A percentile compares a stretch with the other conserved stretches of the same genome.
Evolutionary conservation across 2,113 vertebrate genomes (phyloP).

Genomic region (Oncorhynchus tshawytscha): DNA sequence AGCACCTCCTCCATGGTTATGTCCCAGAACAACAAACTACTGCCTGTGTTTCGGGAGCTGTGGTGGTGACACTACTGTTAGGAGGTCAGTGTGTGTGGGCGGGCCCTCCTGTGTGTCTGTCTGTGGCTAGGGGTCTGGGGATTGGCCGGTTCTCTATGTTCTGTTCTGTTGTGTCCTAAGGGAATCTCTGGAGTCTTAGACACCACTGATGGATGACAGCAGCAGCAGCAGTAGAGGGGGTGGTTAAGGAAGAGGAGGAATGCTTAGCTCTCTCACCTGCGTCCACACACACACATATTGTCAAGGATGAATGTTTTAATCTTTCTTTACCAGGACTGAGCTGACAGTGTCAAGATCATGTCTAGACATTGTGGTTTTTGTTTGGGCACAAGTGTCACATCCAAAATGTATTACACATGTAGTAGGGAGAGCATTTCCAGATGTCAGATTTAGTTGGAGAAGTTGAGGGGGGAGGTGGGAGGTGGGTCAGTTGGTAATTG

Average conservation of each 20-base stretch:
- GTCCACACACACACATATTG: neutral
- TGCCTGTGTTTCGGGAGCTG: constrained; percentile 50
- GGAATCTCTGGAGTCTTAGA: neutral
- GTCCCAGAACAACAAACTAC: constrained; percentile 48
- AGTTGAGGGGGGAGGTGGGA: neutral
- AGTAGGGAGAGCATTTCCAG: neutral
- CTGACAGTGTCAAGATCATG: too few relatives aligned
- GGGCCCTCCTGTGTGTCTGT: neutral
- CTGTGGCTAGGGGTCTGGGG: constrained; percentile 25
- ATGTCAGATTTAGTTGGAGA: constrained; percentile 13
- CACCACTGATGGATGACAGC: neutral
- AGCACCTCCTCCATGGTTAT: constrained; percentile 57
- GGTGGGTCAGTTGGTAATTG: constrained; percentile 5
- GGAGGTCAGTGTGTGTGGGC: constrained; percentile 16
- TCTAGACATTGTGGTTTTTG: too few relatives aligned
- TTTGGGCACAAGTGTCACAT: neutral
- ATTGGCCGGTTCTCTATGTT: constrained; percentile 26
- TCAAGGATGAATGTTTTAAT: neutral
- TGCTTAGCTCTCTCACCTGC: neutral
- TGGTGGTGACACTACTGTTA: constrained; percentile 46
- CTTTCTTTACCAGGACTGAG: too few relatives aligned
- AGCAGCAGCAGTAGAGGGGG: neutral
- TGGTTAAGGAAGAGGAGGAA: neutral
- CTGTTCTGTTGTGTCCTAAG: neutral
- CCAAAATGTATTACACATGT: neutral